These are phyloP conservation scores for Halocaridina rubra DNA, from an alignment of 2,888 invertebrate species.

Conservation along the genomic window DNA sequence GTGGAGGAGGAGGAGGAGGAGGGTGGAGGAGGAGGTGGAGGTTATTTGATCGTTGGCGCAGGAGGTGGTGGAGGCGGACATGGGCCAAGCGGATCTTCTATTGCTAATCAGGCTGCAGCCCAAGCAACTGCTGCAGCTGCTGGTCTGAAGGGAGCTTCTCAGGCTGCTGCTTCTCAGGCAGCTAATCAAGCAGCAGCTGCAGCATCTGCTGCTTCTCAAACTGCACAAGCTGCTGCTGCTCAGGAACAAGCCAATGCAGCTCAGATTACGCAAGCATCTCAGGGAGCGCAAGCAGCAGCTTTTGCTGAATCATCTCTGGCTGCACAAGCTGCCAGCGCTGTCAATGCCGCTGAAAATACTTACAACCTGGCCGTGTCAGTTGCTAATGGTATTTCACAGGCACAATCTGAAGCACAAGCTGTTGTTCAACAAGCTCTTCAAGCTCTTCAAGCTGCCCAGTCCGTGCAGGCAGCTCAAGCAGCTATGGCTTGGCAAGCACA, in stretches of 20 bases:
- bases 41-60: background rate
- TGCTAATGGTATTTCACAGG: slow-evolving; percentile 9
- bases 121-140: slow-evolving; percentile 52
- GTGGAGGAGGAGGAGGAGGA: slow-evolving; percentile 24
- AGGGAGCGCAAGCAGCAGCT: slow-evolving; percentile 58
- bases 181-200: slow-evolving; percentile 45
- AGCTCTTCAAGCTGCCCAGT: slow-evolving; percentile 9
- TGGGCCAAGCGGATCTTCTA: slow-evolving; percentile 24
- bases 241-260: slow-evolving; percentile 52
- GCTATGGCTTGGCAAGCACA: slow-evolving; percentile 57
- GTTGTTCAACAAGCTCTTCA: slow-evolving; percentile 27
- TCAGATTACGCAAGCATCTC: slow-evolving; percentile 49
- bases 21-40: slow-evolving; percentile 19
- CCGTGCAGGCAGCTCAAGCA: slow-evolving; percentile 25
- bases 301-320: slow-evolving; percentile 47
- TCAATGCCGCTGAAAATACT: slow-evolving; percentile 44
- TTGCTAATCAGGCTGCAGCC: slow-evolving; percentile 53
- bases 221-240: slow-evolving; percentile 46
- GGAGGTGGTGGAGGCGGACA: slow-evolving; percentile 30
- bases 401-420: slow-evolving; percentile 29
- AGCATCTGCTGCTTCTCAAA: slow-evolving; percentile 46
- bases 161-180: slow-evolving; percentile 46
- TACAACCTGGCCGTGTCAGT: slow-evolving; percentile 32
- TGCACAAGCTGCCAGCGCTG: slow-evolving; percentile 37
- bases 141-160: slow-evolving; percentile 39